Conservation (phyloP, 1,140 invertebrate genomes). For the Drosophila prosaltans region DNA sequence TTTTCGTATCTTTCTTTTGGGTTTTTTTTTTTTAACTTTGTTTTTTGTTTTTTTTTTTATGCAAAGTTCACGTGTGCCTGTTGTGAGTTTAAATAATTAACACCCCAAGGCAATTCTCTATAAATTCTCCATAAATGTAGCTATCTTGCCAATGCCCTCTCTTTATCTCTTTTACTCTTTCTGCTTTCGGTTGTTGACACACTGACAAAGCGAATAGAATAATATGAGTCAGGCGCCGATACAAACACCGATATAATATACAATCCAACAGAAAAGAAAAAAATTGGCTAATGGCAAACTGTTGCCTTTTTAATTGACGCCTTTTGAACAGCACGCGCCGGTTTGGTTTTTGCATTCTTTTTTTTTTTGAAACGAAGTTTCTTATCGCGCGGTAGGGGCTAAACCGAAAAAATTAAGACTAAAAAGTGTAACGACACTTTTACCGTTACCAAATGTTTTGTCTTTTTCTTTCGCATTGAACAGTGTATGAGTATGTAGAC, state of each 20-base stretch:
- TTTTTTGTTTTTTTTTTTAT: constrained; percentile 13
- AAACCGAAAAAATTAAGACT: too few relatives aligned
- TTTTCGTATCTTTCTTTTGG: not conserved
- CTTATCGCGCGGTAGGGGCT: too few relatives aligned
- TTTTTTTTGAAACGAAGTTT: too few relatives aligned
- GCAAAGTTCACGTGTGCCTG: constrained; percentile 45
- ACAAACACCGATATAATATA: constrained; percentile 25
- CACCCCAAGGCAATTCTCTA: constrained; percentile 59
- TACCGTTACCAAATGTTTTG: too few relatives aligned
- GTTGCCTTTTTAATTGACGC: constrained; percentile 69
- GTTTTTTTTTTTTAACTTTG: not conserved
- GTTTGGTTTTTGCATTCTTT: constrained; percentile 28
- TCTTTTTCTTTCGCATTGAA: too few relatives aligned
- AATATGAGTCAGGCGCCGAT: constrained; percentile 57
- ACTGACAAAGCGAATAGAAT: constrained; percentile 46
- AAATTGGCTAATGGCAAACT: constrained; percentile 62
- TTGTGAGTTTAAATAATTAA: constrained; percentile 56
- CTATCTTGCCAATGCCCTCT: constrained; percentile 22
- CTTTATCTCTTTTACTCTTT: not conserved
- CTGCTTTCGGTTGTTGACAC: constrained; percentile 45
- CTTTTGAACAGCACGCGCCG: constrained; percentile 71
- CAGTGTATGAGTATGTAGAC: too few relatives aligned
- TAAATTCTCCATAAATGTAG: constrained; percentile 9
- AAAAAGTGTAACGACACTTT: too few relatives aligned
- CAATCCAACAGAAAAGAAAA: constrained; percentile 12